Percentiles rank a stretch among this genome's conserved stretches.
These are phyloP conservation scores for Forbesichthys agassizii DNA, from an alignment of 2,113 vertebrate genomes.

Conservation along the genomic window DNA sequence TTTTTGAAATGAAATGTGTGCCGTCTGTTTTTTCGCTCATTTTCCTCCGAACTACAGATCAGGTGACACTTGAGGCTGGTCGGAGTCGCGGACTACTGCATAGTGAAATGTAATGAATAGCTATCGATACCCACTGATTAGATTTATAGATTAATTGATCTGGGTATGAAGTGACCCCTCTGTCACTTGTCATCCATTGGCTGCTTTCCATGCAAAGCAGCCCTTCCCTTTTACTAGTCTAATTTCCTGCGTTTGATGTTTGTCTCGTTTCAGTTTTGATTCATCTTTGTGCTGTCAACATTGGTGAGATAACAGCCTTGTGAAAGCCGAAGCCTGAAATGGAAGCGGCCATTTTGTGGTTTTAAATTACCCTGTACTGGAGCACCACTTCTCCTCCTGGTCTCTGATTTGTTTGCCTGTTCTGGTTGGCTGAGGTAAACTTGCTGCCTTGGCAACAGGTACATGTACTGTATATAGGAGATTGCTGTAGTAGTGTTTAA, in stretches of 20 bases:
- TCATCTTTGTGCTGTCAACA: constrained; percentile 48
- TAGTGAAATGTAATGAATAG: constrained; percentile 27
- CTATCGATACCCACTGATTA: constrained; percentile 65
- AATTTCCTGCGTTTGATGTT: constrained; percentile 56
- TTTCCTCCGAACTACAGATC: not conserved
- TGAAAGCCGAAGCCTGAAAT: constrained; percentile 31
- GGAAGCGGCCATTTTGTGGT: constrained; percentile 43
- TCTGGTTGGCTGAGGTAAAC: constrained; percentile 46
- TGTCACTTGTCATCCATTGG: constrained; percentile 38
- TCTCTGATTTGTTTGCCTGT: constrained; percentile 28
- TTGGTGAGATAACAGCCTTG: constrained; percentile 51
- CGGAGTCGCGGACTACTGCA: constrained; percentile 12
- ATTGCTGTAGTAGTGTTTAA: constrained; percentile 20
- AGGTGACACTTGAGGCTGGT: constrained; percentile 14
- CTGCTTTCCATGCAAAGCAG: constrained; percentile 20
- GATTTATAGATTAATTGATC: constrained; percentile 67
- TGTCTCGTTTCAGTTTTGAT: constrained; percentile 51
- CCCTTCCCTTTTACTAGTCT: constrained; percentile 12
- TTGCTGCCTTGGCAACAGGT: constrained; percentile 48
- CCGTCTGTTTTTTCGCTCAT: constrained; percentile 30
- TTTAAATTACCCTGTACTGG: constrained; percentile 18
- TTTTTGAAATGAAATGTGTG: constrained; percentile 61
- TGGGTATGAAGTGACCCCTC: constrained; percentile 47
- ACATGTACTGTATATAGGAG: constrained; percentile 11
- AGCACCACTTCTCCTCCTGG: constrained; percentile 29